Percentiles rank a stretch among this genome's conserved stretches.
Conservation (phyloP, 2,797 vertebrate genomes). For the Podargus strigoides region DNA sequence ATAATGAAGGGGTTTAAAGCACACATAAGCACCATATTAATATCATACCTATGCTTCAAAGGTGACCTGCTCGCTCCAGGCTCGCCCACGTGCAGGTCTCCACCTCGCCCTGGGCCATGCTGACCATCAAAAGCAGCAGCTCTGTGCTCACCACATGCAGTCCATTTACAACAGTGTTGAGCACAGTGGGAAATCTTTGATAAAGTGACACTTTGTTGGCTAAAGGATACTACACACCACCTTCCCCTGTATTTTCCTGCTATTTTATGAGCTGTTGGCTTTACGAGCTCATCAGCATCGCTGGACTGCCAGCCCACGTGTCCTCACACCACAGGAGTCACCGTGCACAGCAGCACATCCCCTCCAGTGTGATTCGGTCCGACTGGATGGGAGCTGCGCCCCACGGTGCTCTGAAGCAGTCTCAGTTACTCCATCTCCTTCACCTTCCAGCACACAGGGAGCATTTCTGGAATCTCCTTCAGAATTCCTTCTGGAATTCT, state of each 20-base stretch:
- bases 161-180: accelerated
- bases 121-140: background rate
- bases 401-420: background rate
- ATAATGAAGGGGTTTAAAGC: background rate
- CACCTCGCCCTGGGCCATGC: background rate
- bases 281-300: background rate
- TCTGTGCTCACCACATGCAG: accelerated
- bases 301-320: background rate
- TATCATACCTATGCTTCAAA: background rate
- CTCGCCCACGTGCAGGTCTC: accelerated
- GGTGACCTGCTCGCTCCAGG: background rate
- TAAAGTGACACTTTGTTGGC: background rate
- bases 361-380: background rate
- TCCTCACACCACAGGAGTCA: background rate
- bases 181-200: background rate
- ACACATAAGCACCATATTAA: background rate
- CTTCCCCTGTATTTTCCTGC: background rate
- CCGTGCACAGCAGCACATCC: background rate
- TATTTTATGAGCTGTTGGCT: background rate
- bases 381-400: background rate
- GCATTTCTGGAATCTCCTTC: background rate
- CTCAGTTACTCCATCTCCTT: background rate
- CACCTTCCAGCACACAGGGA: background rate
- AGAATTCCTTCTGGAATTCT: too few relatives aligned
- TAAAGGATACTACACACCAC: background rate